Evolutionary conservation across 2,113 vertebrate species (phyloP), one percentile per base, ranked within the genome.

Genomic region (Clarias batrachus): DNA sequence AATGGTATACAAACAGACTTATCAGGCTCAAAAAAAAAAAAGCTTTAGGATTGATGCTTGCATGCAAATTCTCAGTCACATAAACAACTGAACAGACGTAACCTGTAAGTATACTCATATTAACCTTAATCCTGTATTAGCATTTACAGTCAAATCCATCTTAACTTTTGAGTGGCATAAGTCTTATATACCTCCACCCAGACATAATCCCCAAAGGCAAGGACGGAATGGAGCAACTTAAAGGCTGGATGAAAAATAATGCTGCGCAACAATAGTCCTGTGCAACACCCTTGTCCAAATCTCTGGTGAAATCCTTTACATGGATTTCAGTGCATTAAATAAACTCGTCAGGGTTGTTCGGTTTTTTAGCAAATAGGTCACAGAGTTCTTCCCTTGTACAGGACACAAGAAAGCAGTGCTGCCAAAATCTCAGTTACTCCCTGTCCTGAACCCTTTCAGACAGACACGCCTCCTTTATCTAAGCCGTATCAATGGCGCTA

Each of bases 391-490:
- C 23, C 16, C 2, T 48, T 82, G 81, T 63, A 48, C 85, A 68
- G 27, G 30, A 41, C 56, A 73, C 70, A n/a, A 83, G 62, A 85
- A 74, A 57, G 60, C 60, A 73, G 70, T 37, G 30, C 82, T 89
- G 84, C 83, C 88, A 87, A 19, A 73, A 85, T 81, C 84, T 86
- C 86, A 73, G 89, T 85, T 84, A 90, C 66, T 88, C 78, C 48
- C 82, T 89, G 84, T 86, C 83, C 63, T 86, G 33, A 37, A 54
- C 82, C 41, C 62, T 85, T 66, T 89, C 87, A 81, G 59, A 77
- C 85, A 21, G 85, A 71, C 92, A 91, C 89, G 85, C 91, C 88
- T 87, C 86, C 1, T 5, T 81, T 87, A 89, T 92, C 86, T 87
- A 86, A 88, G 87, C 88, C 73, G 83, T 88, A 92, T 92, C 59